Base-by-base conservation (phyloP, 1,140 invertebrate species). In the Drosophila obscura region DNA sequence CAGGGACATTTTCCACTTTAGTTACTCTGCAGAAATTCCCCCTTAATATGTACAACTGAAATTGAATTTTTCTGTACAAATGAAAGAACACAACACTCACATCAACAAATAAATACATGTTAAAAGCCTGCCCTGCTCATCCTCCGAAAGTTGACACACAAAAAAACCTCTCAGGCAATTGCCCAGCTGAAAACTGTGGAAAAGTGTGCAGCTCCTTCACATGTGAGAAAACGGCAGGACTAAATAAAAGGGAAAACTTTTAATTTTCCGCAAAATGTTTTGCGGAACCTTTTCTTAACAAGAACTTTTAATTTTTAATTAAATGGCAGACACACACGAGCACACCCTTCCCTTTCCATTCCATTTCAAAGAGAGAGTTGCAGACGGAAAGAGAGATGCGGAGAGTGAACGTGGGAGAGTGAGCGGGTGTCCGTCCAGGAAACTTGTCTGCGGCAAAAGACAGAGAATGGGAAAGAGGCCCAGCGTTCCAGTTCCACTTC, bases 221-320 rank as follows among this genome's bases (percentile, higher is more conserved):
- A 85, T 85, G 63, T 85, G 81, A 81, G 55, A 22, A 16, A 31
- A 13, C 26, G 51, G 46, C 63, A 59, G 53, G 49, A 61, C 31
- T 43, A 48, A 79, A 68, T 68, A 64, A 78, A 63, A 77, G 52
- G 55, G 62, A 87, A 87, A 87, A 87, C 83, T 87, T 87, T 87
- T 87, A 87, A 87, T 87, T 87, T 87, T 87, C 82, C 82, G 83
- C 83, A 85, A 81, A 74, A 74, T 64, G 49, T 66, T 79, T 61
- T 52, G n/a, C 48, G 16, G 57, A 85, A 59, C 81, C 77, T 75
- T 82, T 85, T 81, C 82, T 87, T 87, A 68, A 61, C 78, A 68
- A 68, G 66, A 82, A 88, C 82, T 88, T 87, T 87, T 81, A 66
- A 88, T 88, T 85, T 87, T 88, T 82, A 87, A 87, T 87, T 87